Evolutionary conservation across 1,140 invertebrate genomes (phyloP).

Genomic region (Andricus grossulariae): DNA sequence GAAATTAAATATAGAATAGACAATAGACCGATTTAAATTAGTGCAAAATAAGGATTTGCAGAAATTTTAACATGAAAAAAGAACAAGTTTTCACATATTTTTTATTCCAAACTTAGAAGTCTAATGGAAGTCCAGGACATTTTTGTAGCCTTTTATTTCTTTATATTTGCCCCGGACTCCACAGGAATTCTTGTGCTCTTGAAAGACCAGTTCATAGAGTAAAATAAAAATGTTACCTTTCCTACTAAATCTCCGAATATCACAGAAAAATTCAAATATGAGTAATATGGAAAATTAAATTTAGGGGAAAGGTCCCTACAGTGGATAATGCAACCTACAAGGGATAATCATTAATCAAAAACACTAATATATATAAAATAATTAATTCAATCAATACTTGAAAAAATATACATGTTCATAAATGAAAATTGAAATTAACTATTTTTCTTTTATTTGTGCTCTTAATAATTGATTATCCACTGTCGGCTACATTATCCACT

Average conservation of each 20-base stretch:
- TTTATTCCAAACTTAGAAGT: not conserved
- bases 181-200: not conserved
- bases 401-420: too few relatives aligned
- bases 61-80: too few relatives aligned
- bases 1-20: not conserved
- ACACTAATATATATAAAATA: too few relatives aligned
- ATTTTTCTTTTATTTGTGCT: too few relatives aligned
- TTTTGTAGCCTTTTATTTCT: constrained; percentile 15
- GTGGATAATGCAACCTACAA: too few relatives aligned
- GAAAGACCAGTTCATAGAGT: constrained; percentile 2
- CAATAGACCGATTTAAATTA: not conserved
- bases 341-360: too few relatives aligned
- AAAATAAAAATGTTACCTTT: not conserved
- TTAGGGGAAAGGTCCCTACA: too few relatives aligned
- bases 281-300: not conserved
- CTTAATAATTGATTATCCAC: too few relatives aligned
- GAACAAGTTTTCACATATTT: not conserved
- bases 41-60: not conserved
- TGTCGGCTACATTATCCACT: too few relatives aligned
- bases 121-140: not conserved
- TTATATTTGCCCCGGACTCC: constrained; percentile 11
- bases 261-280: not conserved
- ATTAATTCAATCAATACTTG: too few relatives aligned
- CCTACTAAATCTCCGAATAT: not conserved
- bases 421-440: too few relatives aligned